A percentile compares a stretch with the other conserved stretches of the same genome.
Evolutionary conservation across 2,888 invertebrate species (phyloP).

Genomic region (Arrhopalites spinosus): DNA sequence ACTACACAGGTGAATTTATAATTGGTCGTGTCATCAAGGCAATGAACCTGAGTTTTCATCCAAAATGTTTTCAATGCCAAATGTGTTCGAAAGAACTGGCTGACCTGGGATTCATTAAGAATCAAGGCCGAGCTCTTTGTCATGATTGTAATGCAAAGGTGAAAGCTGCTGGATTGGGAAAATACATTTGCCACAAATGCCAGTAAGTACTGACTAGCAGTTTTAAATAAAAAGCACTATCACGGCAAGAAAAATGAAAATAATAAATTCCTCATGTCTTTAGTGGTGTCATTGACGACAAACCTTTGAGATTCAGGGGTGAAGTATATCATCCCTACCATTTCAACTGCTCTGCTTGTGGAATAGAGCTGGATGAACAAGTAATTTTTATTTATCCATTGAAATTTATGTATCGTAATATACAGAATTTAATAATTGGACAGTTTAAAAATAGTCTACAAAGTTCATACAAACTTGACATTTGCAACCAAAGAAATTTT

Average conservation of each 20-base stretch:
- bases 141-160: slow-evolving; percentile 95
- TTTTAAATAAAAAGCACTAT: neutral
- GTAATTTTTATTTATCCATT: too few relatives aligned
- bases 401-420: too few relatives aligned
- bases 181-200: slow-evolving; percentile 98
- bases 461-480: too few relatives aligned
- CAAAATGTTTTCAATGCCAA: slow-evolving; percentile 95
- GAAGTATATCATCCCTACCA: slow-evolving; percentile 99
- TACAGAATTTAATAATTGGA: too few relatives aligned
- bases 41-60: slow-evolving; percentile 99
- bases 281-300: slow-evolving; percentile 86
- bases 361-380: slow-evolving; percentile 77
- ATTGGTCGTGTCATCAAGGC: slow-evolving; percentile 99
- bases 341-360: slow-evolving; percentile 93
- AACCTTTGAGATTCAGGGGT: slow-evolving; percentile 84
- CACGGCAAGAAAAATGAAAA: neutral
- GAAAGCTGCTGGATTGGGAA: slow-evolving; percentile 91
- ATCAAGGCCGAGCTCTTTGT: slow-evolving; percentile 82
- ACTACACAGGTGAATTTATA: slow-evolving; percentile 88
- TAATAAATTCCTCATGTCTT: too few relatives aligned
- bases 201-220: slow-evolving; percentile 84
- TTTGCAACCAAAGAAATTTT: too few relatives aligned
- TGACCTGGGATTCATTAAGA: slow-evolving; percentile 95
- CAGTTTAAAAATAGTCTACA: too few relatives aligned
- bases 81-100: slow-evolving; percentile 89